phyloP scores from a whole-genome alignment of 2,888 invertebrate genomes.

The Cyclophora albipunctata region DNA sequence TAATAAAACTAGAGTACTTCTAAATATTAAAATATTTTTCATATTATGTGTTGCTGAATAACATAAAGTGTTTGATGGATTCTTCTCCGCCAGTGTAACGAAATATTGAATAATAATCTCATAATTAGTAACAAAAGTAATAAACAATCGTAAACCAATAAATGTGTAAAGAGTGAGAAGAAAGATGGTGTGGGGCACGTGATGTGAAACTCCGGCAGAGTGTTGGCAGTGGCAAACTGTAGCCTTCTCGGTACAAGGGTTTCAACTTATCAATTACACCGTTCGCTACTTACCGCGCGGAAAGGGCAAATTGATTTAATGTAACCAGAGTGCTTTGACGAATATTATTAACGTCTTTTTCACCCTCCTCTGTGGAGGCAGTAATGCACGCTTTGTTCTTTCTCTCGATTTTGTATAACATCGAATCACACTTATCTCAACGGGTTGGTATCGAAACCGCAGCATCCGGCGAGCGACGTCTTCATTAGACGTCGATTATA shows the following conservation, averaged over 20 bases:
- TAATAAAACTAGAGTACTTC: no score
- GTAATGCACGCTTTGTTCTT: conserved; percentile 71
- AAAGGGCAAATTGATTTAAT: conserved; percentile 76
- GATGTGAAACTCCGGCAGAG: conserved; percentile 39
- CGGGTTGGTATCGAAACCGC: conserved; percentile 20
- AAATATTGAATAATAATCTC: no score
- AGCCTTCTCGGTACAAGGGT: conserved; percentile 70
- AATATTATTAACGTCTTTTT: conserved; percentile 76
- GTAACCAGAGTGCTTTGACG: conserved; percentile 76
- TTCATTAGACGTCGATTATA: conserved; percentile 6
- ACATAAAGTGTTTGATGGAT: no score
- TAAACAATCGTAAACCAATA: no score
- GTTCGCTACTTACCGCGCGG: conserved; percentile 75
- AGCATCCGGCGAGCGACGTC: conserved; percentile 6
- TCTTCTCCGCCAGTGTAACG: no score
- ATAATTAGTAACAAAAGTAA: no score
- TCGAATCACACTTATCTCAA: conserved; percentile 68
- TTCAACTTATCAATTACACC: conserved; percentile 76
- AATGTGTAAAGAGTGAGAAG: conserved; percentile 28
- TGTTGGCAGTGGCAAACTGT: conserved; percentile 62
- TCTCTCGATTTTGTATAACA: conserved; percentile 63
- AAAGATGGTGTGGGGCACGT: conserved; percentile 32
- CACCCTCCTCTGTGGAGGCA: conserved; percentile 59
- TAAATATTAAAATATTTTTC: no score
- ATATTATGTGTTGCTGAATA: no score